Evolutionary conservation across 2,113 vertebrate species (phyloP), one percentile per base, ranked within the genome.

Genomic region (Etia nguti): DNA sequence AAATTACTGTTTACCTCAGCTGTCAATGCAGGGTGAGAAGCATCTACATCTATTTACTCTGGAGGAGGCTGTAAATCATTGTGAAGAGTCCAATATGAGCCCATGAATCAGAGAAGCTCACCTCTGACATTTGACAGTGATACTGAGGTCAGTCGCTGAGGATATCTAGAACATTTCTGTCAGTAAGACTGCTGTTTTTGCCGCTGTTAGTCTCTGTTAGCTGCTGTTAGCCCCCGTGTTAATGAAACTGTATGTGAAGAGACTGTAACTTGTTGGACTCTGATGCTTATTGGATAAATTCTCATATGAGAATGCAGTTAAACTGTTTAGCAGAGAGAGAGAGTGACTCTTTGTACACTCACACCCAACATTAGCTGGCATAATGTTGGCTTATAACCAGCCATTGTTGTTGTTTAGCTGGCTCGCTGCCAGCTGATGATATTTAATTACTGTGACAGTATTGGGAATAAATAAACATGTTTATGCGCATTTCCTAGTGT

Each of bases 301-400:
- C 0, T 62, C 31, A 62, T n/a, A 36, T 34, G 29, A 62, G 16
- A 20, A 4, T 9, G 5, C 3, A 62, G 59, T 34, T 62, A 62
- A 34, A 60, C 29, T 2, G 26, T 60, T 60, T 18, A 31, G 8
- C 56, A 2, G 3, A 0, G 8, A 31, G 8, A 31, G 54, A 54
- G 7, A 5, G 26, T 2, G 8, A 31, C 8, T 0, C 31, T 60
- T 31, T 60, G 26, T 10, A 18, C 57, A 20, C 57, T 60, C 7
- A 34, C 57, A 10, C 29, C 29, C 20, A 34, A 18, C 16, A 20
- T 4, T 60, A 34, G 29, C 5, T 60, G 8, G 29, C 1, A 2
- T 10, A 34, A 60, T 20, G 29, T 20, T 60, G 34, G 16, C 8
- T 60, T 20, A 20, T 20, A 60, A 34, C 29, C 9, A 60, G 16